Conservation (phyloP, 1,140 invertebrate species). For the Ptiloglossa arizonensis region DNA sequence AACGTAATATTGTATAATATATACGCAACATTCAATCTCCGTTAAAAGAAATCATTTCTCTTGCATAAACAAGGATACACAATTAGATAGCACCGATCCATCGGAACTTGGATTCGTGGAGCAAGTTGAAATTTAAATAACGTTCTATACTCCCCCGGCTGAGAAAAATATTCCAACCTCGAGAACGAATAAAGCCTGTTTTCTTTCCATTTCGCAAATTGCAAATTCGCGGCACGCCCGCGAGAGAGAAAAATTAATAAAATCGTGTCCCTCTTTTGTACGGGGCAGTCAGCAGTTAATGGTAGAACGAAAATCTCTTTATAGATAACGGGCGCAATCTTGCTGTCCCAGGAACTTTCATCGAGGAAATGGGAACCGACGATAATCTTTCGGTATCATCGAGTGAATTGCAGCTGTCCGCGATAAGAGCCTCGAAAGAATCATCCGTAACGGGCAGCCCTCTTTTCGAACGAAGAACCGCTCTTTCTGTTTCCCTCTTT, state of each 20-base stretch:
- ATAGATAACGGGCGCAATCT: constrained; percentile 1
- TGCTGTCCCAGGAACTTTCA: background rate
- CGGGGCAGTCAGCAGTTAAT: constrained; percentile 7
- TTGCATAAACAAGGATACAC: too few species aligned
- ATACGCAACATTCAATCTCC: too few species aligned
- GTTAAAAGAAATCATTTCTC: background rate
- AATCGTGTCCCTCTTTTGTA: background rate
- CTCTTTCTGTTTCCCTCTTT: background rate
- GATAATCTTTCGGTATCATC: constrained; percentile 23
- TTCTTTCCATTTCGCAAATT: background rate
- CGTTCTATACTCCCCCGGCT: too few species aligned
- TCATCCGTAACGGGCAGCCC: background rate
- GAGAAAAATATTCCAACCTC: too few species aligned
- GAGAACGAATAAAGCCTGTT: background rate
- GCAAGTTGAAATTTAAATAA: too few species aligned
- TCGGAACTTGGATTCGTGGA: background rate
- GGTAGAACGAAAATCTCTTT: constrained; percentile 6
- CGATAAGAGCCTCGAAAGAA: background rate
- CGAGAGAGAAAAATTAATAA: background rate
- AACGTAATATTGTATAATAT: too few species aligned
- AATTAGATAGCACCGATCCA: too few species aligned
- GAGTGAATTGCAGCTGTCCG: constrained; percentile 3
- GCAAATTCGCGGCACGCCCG: background rate
- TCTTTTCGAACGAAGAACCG: background rate
- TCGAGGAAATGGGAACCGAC: constrained; percentile 21